These are phyloP conservation scores for Antennarius striatus DNA, from an alignment of 2,113 vertebrate species.

Conservation along the genomic window DNA sequence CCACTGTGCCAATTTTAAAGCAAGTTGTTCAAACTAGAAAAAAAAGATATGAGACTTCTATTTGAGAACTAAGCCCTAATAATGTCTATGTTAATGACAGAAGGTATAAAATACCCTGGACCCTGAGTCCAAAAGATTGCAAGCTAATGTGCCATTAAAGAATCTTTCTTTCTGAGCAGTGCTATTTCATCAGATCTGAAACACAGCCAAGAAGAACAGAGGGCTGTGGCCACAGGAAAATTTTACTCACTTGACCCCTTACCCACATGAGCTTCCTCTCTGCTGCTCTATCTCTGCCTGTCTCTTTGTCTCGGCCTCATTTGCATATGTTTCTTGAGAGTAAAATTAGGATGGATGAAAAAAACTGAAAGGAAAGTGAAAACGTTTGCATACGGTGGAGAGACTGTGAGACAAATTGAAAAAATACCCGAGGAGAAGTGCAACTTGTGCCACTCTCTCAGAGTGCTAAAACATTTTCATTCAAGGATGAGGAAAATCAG, in stretches of 20 bases:
- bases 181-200: constrained; percentile 85
- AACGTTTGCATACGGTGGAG: background rate
- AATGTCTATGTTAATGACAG: background rate
- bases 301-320: constrained; percentile 17
- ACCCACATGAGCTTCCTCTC: constrained; percentile 14
- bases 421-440: constrained; percentile 68
- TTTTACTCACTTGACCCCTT: constrained; percentile 31
- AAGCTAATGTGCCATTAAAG: background rate
- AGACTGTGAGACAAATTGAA: constrained; percentile 10
- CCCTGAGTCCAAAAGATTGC: background rate
- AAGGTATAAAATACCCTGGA: background rate
- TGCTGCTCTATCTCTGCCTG: constrained; percentile 10
- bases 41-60: constrained; percentile 14
- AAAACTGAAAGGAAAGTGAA: constrained; percentile 27
- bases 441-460: constrained; percentile 73
- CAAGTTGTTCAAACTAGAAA: background rate
- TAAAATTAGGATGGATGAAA: constrained; percentile 76
- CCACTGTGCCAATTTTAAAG: constrained; percentile 10
- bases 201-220: constrained; percentile 76
- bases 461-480: constrained; percentile 67
- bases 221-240: constrained; percentile 40
- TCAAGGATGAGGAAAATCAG: constrained; percentile 61
- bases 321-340: constrained; percentile 32
- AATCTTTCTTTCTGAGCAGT: constrained; percentile 47
- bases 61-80: background rate